Evolutionary conservation across 2,888 invertebrate genomes (phyloP), one percentile per base, ranked within the genome.

Genomic region (Anticlea derivata): DNA sequence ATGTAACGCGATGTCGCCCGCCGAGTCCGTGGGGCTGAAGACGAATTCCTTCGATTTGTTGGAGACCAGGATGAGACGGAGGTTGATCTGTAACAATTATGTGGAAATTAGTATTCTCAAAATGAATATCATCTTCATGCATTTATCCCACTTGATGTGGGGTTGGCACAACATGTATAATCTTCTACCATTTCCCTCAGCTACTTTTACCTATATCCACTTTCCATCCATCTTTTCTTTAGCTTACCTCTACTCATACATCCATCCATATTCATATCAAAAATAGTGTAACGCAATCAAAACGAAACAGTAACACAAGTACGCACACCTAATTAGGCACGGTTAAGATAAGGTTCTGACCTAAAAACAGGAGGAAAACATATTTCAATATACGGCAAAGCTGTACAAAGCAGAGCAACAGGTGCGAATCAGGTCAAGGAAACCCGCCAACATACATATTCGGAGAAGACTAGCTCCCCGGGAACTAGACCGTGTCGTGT

Each of bases 21-120:
- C 99, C 64, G 99, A 98, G 91, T 98, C 98, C 77, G 96, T 96
- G 58, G 98, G 98, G 85, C 95, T 96, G 93, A 99, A 99, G 80
- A 98, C 94, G 93, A 98, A 99, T 93, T 99, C 99, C 94, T 98
- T 98, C 88, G 99, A 99, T 92, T 98, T 98, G 74, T 99, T 99
- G 90, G 98, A 98, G 84, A 99, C 99, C 89, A 99, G 94, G 86
- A 99, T 99, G 92, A 99, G 94, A 83, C 98, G 95, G 86, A 99
- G 93, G 92, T 99, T 99, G 89, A 99, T 98, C 99, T 99, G 95
- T 6, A 61, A 61, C 49, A 51, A 58, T 7, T 24, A 20, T 6
- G n/a, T n/a, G 1, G 6, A 24, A 24, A 27, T 20, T 10, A 24
- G 17, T 8, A 10, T 12, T 10, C 1, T 35, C 7, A n/a, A 30